phyloP scores from a whole-genome alignment of 30 jellyfish, hydroid and myxozoan genomes.

The Kudoa iwatai region DNA sequence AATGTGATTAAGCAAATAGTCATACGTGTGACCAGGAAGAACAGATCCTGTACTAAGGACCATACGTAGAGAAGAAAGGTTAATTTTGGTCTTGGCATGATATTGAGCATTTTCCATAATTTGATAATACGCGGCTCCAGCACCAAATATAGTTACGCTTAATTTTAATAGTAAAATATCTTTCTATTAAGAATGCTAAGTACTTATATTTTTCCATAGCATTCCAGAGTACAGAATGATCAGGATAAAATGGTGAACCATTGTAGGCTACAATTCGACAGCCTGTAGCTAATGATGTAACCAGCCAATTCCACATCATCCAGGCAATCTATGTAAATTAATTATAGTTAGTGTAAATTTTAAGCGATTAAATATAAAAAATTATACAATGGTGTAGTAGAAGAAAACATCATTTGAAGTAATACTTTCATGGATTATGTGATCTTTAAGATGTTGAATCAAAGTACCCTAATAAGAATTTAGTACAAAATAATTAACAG shows the following conservation, averaged over 20 bases:
- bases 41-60: too few species aligned
- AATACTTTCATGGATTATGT: constrained; percentile 60
- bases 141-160: too few species aligned
- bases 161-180: too few species aligned
- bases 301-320: constrained; percentile 99
- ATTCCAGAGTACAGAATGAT: constrained; percentile 69
- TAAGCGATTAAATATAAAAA: not conserved
- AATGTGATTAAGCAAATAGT: too few species aligned
- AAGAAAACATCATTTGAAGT: constrained; percentile 17
- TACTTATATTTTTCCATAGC: constrained; percentile 19
- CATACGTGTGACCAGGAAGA: too few species aligned
- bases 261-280: constrained; percentile 46
- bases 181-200: too few species aligned
- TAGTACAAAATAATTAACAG: not conserved
- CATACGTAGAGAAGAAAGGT: too few species aligned
- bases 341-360: not conserved
- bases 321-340: constrained; percentile 61
- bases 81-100: too few species aligned
- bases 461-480: constrained; percentile 29
- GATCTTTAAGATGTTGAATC: constrained; percentile 59
- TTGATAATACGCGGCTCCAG: too few species aligned
- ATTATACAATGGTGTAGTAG: constrained; percentile 43
- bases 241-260: constrained; percentile 67
- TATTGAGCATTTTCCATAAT: too few species aligned
- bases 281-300: constrained; percentile 46